Percentiles rank a stretch among this genome's conserved stretches.
Conservation (phyloP, 2,113 vertebrate genomes). For the Oreochromis spilurus region DNA sequence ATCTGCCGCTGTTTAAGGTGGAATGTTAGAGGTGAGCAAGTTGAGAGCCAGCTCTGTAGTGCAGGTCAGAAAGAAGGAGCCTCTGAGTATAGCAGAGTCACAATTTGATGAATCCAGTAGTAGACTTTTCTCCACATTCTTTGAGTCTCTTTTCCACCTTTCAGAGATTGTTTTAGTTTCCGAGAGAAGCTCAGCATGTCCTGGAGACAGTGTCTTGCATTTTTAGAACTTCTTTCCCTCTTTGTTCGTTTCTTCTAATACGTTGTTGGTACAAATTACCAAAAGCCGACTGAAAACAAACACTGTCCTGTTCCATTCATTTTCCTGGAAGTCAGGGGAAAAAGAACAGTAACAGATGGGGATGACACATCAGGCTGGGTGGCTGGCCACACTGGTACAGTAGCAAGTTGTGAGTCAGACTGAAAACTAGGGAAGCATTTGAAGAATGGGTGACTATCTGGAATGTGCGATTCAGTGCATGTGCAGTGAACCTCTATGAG, state of each 20-base stretch:
- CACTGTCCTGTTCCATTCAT: conserved; percentile 56
- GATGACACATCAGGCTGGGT: conserved; percentile 43
- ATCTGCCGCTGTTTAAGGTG: conserved; percentile 30
- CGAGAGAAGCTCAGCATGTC: conserved; percentile 15
- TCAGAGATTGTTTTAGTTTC: conserved; percentile 50
- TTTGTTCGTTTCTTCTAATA: conserved; percentile 34
- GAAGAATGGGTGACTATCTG: conserved; percentile 57
- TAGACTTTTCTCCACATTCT: conserved; percentile 1
- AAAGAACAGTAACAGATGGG: conserved; percentile 32
- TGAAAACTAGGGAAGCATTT: conserved; percentile 50
- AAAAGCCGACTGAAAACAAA: conserved; percentile 54
- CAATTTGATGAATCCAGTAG: not conserved
- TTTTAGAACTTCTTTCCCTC: conserved; percentile 31
- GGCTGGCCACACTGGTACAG: conserved; percentile 23
- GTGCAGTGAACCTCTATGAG: conserved; percentile 39
- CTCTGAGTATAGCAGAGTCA: not conserved
- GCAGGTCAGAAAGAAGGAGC: conserved; percentile 8
- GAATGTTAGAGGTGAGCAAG: conserved; percentile 36
- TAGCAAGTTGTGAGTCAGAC: conserved; percentile 52
- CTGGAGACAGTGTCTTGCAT: conserved; percentile 20
- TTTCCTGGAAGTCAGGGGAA: conserved; percentile 45
- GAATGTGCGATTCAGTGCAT: conserved; percentile 39
- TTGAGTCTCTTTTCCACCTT: not conserved
- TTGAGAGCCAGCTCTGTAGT: not conserved
- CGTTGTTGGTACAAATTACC: conserved; percentile 19